Evolutionary conservation across 1,140 invertebrate species (phyloP), one percentile per base, ranked within the genome.

Genomic region (Whitmania pigra): DNA sequence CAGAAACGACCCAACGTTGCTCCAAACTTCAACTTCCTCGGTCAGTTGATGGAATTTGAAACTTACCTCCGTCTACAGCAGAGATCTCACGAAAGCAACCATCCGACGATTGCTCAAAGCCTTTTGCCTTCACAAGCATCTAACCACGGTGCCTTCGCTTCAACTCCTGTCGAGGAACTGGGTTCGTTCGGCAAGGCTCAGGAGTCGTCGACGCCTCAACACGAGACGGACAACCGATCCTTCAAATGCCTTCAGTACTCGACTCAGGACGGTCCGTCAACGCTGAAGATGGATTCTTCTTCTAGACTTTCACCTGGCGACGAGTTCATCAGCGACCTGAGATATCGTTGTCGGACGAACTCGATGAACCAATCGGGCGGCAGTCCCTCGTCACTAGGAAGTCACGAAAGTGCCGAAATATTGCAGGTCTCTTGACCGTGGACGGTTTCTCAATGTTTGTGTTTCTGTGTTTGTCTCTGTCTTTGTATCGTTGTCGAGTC

Each of bases 11-110:
- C 89, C 2, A 88, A 90, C 78, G 89, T 94, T 71, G 86, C 89
- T 76, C 93, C 93, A 0, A 96, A 96, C 80, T 87, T 88, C 15
- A 90, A 90, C 9, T 96, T 96, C 84, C 92, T 93, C 85, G 85
- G 87, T 69, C 93, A 95, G 80, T 84, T 96, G 27, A 81, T 87
- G 20, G 83, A 86, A 84, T 95, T 76, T 76, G 93, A 95, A 80
- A 83, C 80, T 71, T 73, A 78, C 53, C 71, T 80, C 43, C 43
- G 43, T 17, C 43, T 49, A 49, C 43, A 49, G 13, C 43, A 49
- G 43, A 49, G 43, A 49, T 49, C 43, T 49, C 43, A 49, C 9
- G 43, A 49, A 22, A 63, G 57, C 57, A 63, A 63, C 57, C 22
- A 11, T 20, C 11, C 57, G 22, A 63, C 22, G 29, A 31, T 63